phyloP scores from a whole-genome alignment of 2,888 invertebrate species.

The Meiosimyza decipiens region DNA sequence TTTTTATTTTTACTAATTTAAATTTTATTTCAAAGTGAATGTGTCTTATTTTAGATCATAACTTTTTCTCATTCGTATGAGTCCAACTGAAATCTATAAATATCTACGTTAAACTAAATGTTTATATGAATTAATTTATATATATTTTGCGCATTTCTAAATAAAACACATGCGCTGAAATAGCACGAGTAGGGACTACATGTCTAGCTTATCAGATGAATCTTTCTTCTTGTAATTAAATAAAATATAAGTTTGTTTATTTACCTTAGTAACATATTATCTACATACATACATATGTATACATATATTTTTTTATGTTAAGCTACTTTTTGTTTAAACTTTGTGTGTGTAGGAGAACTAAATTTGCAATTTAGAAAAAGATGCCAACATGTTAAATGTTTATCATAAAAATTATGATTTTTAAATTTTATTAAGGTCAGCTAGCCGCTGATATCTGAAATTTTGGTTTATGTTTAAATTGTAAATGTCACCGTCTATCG shows the following conservation, averaged over 20 bases:
- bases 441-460: no score
- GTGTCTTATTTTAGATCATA: conserved; percentile 41
- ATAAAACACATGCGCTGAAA: conserved; percentile 45
- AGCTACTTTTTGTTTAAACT: no score
- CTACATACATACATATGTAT: not conserved
- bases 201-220: conserved; percentile 29
- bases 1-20: conserved; percentile 19
- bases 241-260: no score
- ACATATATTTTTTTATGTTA: not conserved
- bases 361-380: no score
- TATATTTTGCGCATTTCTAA: conserved; percentile 62
- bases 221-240: not conserved
- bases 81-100: conserved; percentile 52
- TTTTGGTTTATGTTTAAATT: no score
- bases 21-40: conserved; percentile 31
- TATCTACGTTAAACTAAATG: conserved; percentile 60
- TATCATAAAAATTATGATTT: no score
- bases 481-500: no score
- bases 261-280: no score
- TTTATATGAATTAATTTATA: conserved; percentile 37
- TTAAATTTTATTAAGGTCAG: no score
- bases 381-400: no score
- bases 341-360: no score
- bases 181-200: conserved; percentile 19
- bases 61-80: conserved; percentile 40